Percentiles rank a stretch among this genome's conserved stretches.
These are phyloP conservation scores for Phymanthus crucifer DNA, from an alignment of 92 coral and sea anemone genomes.

Conservation along the genomic window DNA sequence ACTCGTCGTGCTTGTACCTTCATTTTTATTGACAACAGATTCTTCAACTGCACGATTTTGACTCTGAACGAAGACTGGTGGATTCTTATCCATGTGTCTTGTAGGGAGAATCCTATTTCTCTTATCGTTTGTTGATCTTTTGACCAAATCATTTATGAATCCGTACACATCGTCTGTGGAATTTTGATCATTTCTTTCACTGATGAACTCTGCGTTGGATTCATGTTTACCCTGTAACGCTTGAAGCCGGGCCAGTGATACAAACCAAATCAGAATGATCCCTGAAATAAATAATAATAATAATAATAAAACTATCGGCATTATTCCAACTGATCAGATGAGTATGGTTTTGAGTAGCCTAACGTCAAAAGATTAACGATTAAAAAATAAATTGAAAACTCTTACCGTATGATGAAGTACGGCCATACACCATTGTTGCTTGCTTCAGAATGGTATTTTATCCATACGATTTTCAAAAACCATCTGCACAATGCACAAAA, in stretches of 20 bases:
- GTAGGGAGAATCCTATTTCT: not conserved
- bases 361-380: not conserved
- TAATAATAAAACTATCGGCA: not conserved
- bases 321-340: not conserved
- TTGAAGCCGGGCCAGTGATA: not conserved
- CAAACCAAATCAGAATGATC: not conserved
- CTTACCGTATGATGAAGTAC: not conserved
- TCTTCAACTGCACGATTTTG: not conserved
- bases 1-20: not conserved
- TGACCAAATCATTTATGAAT: not conserved
- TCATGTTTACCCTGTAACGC: not conserved
- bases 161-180: not conserved
- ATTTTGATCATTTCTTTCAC: not conserved
- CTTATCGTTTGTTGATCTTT: not conserved
- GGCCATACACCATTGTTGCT: not conserved
- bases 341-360: not conserved
- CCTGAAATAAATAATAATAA: not conserved
- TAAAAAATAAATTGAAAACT: not conserved
- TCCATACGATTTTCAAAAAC: not conserved
- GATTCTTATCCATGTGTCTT: not conserved
- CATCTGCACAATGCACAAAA: not conserved
- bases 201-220: not conserved
- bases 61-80: not conserved
- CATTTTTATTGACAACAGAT: conserved; percentile 5
- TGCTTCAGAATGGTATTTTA: not conserved